Evolutionary conservation across 2,888 invertebrate species (phyloP).

Genomic region (Alitta virens): DNA sequence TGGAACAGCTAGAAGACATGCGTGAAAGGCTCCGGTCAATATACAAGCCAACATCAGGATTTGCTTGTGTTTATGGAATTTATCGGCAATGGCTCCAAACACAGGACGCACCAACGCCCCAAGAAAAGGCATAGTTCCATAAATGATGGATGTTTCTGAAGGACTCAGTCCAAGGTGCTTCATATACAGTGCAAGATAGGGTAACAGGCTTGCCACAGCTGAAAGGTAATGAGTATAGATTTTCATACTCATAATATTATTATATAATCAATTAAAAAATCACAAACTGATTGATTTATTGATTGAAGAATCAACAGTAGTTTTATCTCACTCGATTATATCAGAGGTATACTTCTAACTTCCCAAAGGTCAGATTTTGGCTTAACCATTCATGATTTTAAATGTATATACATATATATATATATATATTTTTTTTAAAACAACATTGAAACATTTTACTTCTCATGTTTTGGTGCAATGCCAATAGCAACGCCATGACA

Average conservation of each 20-base stretch:
- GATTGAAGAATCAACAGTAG: no score
- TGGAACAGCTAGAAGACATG: constrained; percentile 66
- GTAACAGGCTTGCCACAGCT: constrained; percentile 80
- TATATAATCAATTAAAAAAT: background rate
- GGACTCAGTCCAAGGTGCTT: constrained; percentile 70
- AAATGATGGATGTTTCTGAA: constrained; percentile 74
- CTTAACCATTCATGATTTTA: no score
- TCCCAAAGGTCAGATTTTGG: no score
- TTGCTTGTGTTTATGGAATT: constrained; percentile 75
- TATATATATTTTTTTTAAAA: no score
- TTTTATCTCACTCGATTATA: no score
- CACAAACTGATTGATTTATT: no score
- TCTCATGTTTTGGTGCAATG: no score
- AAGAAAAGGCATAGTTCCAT: constrained; percentile 75
- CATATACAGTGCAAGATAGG: constrained; percentile 80
- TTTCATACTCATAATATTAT: background rate
- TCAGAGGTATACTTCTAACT: no score
- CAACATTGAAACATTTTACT: no score
- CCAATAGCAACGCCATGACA: no score
- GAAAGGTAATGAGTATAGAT: constrained; percentile 43
- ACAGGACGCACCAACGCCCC: constrained; percentile 77
- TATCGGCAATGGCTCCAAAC: constrained; percentile 77
- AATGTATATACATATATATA: no score
- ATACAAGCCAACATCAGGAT: constrained; percentile 77
- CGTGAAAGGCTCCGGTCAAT: constrained; percentile 76